Base-by-base conservation (phyloP, 2,888 invertebrate genomes). In the Adelphocoris suturalis region DNA sequence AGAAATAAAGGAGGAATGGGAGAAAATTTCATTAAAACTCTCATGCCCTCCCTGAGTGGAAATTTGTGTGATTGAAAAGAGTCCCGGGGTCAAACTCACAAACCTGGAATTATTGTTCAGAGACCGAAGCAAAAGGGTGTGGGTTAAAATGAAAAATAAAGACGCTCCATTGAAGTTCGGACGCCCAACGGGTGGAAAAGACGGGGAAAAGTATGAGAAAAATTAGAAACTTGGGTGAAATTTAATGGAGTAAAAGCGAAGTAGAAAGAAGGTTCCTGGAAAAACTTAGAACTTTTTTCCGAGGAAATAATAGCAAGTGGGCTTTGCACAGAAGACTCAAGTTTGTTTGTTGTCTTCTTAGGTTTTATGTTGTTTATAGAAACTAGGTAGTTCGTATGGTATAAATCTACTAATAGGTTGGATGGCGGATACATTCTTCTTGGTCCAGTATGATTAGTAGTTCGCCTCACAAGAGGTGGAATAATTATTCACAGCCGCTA, bases 21-120 rank as follows among this genome's bases (percentile, higher is more conserved):
- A 68, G 68, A 23, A 68, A 68, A 68, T 68, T 68, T 68, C 68
- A 68, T 68, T 68, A 68, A 68, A 68, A 68, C 23, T 68, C 68
- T 68, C 27, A n/a, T n/a, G 16, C n/a, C 27, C 68, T 68, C 23
- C 68, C n/a, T 11, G 68, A 68, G 68, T 68, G 68, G 68, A 23
- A 68, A 68, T 68, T 68, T 68, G 68, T 23, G 23, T 68, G 68
- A 68, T 68, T 68, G 68, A 68, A 68, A 23, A 68, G 23, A 68
- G 68, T 7, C 11, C 27, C 23, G 68, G 27, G 68, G 68, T 68
- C 68, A 68, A 68, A 68, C 68, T 68, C 68, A 23, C 68, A 68
- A 68, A 68, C 68, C 68, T 68, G 68, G 13, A 68, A 68, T 68
- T 68, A 68, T 68, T 68, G 68, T 68, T 27, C 23, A 27, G 68